Evolutionary conservation across 2,797 vertebrate species (phyloP), one percentile per base, ranked within the genome.

Genomic region (Geotrypetes seraphini): DNA sequence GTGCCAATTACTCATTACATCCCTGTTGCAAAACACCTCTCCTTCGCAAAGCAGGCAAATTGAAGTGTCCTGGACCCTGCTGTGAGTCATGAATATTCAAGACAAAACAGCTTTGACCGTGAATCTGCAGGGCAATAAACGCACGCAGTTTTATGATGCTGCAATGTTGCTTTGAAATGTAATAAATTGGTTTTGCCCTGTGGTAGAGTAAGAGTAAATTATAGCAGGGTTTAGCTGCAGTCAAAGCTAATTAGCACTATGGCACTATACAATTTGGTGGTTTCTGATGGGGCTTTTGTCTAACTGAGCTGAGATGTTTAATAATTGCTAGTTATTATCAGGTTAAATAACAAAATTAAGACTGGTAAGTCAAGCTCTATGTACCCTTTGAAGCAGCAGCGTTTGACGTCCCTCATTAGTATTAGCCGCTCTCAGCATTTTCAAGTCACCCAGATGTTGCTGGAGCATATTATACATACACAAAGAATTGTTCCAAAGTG

Each of bases 11-110:
- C 34, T 39, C n/a, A n/a, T n/a, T n/a, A n/a, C n/a, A n/a, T n/a
- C n/a, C 31, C 26, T 22, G 18, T 30, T 34, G 26, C 25, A 47
- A 39, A 39, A 47, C 31, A 47, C 31, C 34, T 47, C 26, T 33
- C 11, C 36, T 33, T 33, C 30, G 16, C n/a, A 22, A 34, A 29
- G 27, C 13, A 39, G 31, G 30, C 12, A 29, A 10, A 10, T 16
- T 25, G n/a, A 13, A 30, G 22, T 25, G n/a, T n/a, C n/a, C 16
- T 16, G 27, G 19, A 6, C 28, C 25, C 31, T 26, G 43, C 43
- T 39, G 43, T 30, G 43, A n/a, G 8, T 24, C 25, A 47, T 47
- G 43, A 47, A 47, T 47, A 47, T 47, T 39, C 36, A 39, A 5
- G 25, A 20, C n/a, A 16, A 19, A 39, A 29, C 31, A 47, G 31